Conservation (phyloP, 1,140 invertebrate species). For the Rhizoglyphus robini region DNA sequence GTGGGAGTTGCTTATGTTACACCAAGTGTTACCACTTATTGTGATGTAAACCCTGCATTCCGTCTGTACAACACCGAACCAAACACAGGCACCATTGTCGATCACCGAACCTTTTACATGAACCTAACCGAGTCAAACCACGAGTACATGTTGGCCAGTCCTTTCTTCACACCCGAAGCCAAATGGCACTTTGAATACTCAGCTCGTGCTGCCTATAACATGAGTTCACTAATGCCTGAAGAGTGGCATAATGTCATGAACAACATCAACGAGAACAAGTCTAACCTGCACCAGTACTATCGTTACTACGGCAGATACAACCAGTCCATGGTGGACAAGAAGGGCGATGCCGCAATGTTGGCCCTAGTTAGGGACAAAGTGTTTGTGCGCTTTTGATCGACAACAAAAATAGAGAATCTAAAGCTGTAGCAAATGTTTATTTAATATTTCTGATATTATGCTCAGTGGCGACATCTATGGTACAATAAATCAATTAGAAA, state of each 20-base stretch:
- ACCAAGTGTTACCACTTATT: constrained; percentile 47
- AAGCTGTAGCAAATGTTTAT: too few species aligned
- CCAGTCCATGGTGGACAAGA: not conserved
- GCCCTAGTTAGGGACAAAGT: not conserved
- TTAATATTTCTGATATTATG: too few species aligned
- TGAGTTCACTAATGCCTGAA: constrained; percentile 58
- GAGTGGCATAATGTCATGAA: constrained; percentile 75
- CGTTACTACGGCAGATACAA: constrained; percentile 13
- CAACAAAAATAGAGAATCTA: too few species aligned
- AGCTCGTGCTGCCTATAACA: constrained; percentile 61
- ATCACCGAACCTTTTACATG: constrained; percentile 89
- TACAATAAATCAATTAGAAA: too few species aligned
- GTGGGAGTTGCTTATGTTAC: constrained; percentile 25
- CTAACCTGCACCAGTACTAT: constrained; percentile 28
- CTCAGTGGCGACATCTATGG: too few species aligned
- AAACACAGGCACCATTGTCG: constrained; percentile 43
- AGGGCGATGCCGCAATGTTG: not conserved
- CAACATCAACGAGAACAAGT: constrained; percentile 63
- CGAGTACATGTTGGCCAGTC: not conserved
- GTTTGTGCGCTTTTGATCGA: constrained; percentile 13
- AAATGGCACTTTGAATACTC: constrained; percentile 33
- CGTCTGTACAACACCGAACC: constrained; percentile 81
- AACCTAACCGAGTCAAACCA: constrained; percentile 79
- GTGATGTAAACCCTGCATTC: constrained; percentile 83
- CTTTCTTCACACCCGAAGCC: not conserved